Evolutionary conservation across 2,888 invertebrate genomes (phyloP).

Genomic region (Dolichomitus sp.): DNA sequence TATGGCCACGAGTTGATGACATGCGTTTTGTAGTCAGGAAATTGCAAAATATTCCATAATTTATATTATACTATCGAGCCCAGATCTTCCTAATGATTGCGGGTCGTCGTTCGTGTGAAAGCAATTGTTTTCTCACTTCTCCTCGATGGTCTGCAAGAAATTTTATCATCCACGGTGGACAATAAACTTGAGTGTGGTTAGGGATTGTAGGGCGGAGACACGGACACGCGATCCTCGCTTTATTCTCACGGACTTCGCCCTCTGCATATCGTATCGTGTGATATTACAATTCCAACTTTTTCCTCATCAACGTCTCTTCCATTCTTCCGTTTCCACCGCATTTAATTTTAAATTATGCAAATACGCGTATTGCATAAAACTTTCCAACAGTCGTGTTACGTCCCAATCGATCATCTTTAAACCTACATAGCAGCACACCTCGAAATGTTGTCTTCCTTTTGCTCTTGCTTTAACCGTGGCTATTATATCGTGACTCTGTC

Average conservation of each 20-base stretch:
- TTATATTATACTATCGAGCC: neutral
- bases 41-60: neutral
- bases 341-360: conserved; percentile 30
- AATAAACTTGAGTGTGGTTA: conserved; percentile 17
- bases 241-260: conserved; percentile 27
- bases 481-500: conserved; percentile 44
- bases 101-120: neutral
- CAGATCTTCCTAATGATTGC: neutral
- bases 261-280: conserved; percentile 17
- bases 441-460: neutral
- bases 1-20: neutral
- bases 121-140: neutral
- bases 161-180: neutral
- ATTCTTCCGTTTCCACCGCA: conserved; percentile 18
- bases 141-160: neutral
- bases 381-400: neutral
- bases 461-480: neutral
- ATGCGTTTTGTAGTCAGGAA: neutral
- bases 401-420: conserved; percentile 29
- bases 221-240: conserved; percentile 54
- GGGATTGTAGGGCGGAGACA: neutral
- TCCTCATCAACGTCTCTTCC: neutral
- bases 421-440: neutral
- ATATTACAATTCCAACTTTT: conserved; percentile 18
- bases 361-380: conserved; percentile 10